Evolutionary conservation across 2,797 vertebrate species (phyloP).

Genomic region (Halcyon smyrnensis): DNA sequence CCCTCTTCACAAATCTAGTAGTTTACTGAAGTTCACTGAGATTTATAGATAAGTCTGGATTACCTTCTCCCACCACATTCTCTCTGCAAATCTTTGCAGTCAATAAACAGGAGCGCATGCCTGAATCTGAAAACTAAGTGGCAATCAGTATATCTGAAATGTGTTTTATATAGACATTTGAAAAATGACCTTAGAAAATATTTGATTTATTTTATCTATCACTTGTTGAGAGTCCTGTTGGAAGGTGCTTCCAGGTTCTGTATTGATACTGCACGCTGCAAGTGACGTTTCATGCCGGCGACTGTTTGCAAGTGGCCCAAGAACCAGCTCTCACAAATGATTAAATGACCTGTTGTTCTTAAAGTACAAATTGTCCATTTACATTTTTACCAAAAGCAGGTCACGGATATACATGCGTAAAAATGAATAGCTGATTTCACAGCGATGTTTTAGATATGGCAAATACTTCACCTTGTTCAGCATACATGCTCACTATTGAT

Average conservation of each 20-base stretch:
- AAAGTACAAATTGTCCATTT: not conserved
- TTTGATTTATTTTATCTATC: not conserved
- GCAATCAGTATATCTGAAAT: not conserved
- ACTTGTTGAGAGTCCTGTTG: not conserved
- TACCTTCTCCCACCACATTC: not conserved
- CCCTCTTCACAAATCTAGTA: not conserved
- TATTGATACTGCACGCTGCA: rapidly evolving
- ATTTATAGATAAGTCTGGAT: not conserved
- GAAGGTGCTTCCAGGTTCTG: not conserved
- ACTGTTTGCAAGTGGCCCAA: not conserved
- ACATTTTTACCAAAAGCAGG: not conserved
- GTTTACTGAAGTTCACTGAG: not conserved
- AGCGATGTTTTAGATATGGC: not conserved
- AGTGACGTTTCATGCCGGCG: not conserved
- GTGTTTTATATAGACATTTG: not conserved
- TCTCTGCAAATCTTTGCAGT: not conserved
- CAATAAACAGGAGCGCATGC: not conserved
- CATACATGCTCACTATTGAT: not conserved
- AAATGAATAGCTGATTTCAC: not conserved
- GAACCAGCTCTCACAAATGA: not conserved
- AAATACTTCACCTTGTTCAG: not conserved
- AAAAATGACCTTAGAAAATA: not conserved
- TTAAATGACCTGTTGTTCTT: not conserved
- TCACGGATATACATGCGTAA: not conserved
- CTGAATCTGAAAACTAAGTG: not conserved